Evolutionary conservation across 2,797 vertebrate genomes (phyloP), one percentile per base, ranked within the genome.

Genomic region (Loris lydekkerianus): DNA sequence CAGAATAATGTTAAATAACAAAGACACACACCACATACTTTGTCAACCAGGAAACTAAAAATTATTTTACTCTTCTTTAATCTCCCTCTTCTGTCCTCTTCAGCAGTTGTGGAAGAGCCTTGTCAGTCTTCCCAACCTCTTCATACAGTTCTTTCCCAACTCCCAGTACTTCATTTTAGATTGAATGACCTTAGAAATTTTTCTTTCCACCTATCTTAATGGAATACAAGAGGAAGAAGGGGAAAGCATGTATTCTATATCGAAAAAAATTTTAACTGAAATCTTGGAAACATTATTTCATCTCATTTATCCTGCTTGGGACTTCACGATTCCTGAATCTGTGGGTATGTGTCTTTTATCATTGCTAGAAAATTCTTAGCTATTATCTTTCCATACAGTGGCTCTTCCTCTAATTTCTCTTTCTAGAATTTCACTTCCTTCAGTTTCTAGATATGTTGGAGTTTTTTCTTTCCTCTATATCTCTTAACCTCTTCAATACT

Each of bases 271-370:
- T 56, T 77, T 21, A 88, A 60, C 56, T 88, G 56, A 92, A 82
- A 82, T 83, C 31, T 87, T 87, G 15, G 77, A 92, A 87, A 95
- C 75, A 27, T 18, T 56, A 31, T 34, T 86, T 43, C 10, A 77
- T 86, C 61, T 46, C 31, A 82, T 76, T 81, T 82, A 82, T 87
- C n/a, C 15, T 92, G 49, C 69, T 76, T 87, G 20, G 81, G 60
- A 69, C 13, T 56, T 80, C 76, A 2, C 2, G 18, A 87, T 61
- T 87, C 49, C 77, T 87, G 27, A 82, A 82, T n/a, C 58, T 91
- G 29, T 67, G 40, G 20, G 13, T 86, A 7, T 40, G 23, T 63
- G 31, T 75, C 25, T 91, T 63, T 80, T 72, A 75, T 49, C 1
- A 67, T 61, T 91, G 49, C 77, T 34, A 23, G 75, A 92, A 92